phyloP scores from a whole-genome alignment of 2,888 invertebrate species.

The Ctena decussata region DNA sequence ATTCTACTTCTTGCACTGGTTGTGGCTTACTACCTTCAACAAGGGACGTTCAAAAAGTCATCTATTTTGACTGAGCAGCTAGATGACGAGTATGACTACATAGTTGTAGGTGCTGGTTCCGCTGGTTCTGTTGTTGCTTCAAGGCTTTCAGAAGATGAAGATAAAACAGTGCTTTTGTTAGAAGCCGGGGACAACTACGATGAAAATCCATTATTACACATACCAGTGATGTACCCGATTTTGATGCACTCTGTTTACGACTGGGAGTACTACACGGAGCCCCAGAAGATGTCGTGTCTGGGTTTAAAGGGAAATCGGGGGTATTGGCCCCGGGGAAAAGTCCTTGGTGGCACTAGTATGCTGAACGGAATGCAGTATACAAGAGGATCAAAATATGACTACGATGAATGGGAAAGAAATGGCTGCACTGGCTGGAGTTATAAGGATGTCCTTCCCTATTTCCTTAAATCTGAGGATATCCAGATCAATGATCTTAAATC shows the following conservation, averaged over 20 bases:
- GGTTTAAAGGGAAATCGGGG: slow-evolving; percentile 19
- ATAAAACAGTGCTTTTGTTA: slow-evolving; percentile 15
- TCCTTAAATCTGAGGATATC: slow-evolving; percentile 18
- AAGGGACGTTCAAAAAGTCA: not conserved
- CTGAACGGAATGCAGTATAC: slow-evolving; percentile 33
- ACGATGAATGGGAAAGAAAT: slow-evolving; percentile 13
- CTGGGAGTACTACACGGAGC: slow-evolving; percentile 49
- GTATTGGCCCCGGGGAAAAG: slow-evolving; percentile 29
- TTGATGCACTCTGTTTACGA: slow-evolving; percentile 18
- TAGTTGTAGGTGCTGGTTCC: not conserved
- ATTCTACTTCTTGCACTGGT: not conserved
- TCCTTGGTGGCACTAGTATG: slow-evolving; percentile 30
- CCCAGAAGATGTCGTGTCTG: slow-evolving; percentile 20
- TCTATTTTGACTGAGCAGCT: not conserved
- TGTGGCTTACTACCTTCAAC: not conserved
- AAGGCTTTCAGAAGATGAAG: not conserved
- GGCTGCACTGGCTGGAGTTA: slow-evolving; percentile 27
- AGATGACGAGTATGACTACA: slow-evolving; percentile 1
- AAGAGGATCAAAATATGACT: slow-evolving; percentile 32
- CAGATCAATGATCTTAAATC: slow-evolving; percentile 15
- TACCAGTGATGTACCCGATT: slow-evolving; percentile 10
- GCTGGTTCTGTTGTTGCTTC: slow-evolving; percentile 10
- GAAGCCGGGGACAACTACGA: slow-evolving; percentile 26
- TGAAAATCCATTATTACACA: slow-evolving; percentile 32
- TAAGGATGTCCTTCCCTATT: slow-evolving; percentile 5